Conservation (phyloP, 1,140 invertebrate genomes). For the Rhysida immarginata region DNA sequence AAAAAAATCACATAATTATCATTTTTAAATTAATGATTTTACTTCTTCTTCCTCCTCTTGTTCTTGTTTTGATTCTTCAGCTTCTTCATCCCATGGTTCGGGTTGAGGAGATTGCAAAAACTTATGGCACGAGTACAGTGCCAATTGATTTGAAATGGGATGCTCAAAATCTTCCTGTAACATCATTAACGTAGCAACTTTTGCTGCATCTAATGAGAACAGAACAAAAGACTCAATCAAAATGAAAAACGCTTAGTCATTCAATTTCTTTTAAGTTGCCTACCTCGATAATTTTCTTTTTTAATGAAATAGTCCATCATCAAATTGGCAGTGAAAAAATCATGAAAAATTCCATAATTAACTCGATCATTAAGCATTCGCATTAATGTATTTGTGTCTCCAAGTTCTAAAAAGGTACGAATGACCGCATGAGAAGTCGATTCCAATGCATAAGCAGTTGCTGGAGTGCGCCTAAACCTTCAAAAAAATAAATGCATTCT, state of each 20-base stretch:
- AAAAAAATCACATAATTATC: neutral
- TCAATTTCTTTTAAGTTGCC: neutral
- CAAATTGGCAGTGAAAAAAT: slow-evolving; percentile 58
- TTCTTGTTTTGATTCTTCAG: slow-evolving; percentile 22
- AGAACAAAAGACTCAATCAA: too few species aligned
- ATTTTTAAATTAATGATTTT: slow-evolving; percentile 16
- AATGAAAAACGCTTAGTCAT: too few species aligned
- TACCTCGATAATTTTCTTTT: slow-evolving; percentile 40
- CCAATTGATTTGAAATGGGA: slow-evolving; percentile 49
- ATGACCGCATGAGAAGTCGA: slow-evolving; percentile 70
- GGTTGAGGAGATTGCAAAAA: slow-evolving; percentile 44
- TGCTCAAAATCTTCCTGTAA: slow-evolving; percentile 72
- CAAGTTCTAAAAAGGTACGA: slow-evolving; percentile 43
- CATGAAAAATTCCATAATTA: slow-evolving; percentile 78
- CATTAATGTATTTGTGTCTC: slow-evolving; percentile 44
- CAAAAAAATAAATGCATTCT: neutral
- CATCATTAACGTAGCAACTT: slow-evolving; percentile 61
- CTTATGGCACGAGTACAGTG: slow-evolving; percentile 55
- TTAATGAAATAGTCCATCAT: slow-evolving; percentile 66
- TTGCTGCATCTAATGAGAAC: slow-evolving; percentile 50
- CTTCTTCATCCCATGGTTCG: slow-evolving; percentile 29
- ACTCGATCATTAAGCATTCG: slow-evolving; percentile 59
- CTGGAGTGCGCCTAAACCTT: slow-evolving; percentile 46
- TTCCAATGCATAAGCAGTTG: slow-evolving; percentile 47
- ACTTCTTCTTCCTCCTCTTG: slow-evolving; percentile 39